Conservation (phyloP, 2,888 invertebrate species). For the Protonemura montana region DNA sequence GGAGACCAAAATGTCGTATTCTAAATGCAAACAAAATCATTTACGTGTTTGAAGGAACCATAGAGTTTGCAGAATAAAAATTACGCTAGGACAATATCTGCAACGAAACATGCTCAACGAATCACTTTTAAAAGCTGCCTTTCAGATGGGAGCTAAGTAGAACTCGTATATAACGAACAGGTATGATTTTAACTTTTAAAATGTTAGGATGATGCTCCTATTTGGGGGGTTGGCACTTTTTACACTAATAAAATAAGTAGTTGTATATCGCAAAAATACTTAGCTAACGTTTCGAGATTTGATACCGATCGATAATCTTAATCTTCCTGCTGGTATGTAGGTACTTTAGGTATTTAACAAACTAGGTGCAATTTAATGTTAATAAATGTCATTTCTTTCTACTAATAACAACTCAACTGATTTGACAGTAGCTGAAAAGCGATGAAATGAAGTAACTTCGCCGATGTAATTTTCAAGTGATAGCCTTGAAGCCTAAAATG, state of each 20-base stretch:
- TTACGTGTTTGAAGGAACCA: neutral
- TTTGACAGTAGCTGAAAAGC: no score
- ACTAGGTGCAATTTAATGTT: slow-evolving; percentile 1
- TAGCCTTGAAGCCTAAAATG: no score
- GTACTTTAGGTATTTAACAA: neutral
- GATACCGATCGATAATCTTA: neutral
- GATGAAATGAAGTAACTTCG: no score
- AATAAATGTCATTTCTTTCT: neutral
- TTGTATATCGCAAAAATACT: neutral
- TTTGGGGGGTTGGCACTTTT: neutral
- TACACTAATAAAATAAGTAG: neutral
- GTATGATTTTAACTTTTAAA: neutral
- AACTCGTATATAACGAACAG: neutral
- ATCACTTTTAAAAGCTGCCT: neutral
- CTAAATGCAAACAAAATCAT: neutral
- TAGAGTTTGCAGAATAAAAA: neutral
- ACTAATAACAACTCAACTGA: neutral
- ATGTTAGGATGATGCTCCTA: neutral
- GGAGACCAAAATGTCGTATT: neutral
- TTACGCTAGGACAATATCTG: neutral
- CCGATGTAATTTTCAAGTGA: no score
- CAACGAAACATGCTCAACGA: slow-evolving; percentile 4
- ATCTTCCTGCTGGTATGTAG: neutral
- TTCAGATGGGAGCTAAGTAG: neutral
- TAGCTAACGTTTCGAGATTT: neutral